A percentile compares a stretch with the other conserved stretches of the same genome.
Evolutionary conservation across 1,140 invertebrate genomes (phyloP).

Genomic region (Agraylea sexmaculata): DNA sequence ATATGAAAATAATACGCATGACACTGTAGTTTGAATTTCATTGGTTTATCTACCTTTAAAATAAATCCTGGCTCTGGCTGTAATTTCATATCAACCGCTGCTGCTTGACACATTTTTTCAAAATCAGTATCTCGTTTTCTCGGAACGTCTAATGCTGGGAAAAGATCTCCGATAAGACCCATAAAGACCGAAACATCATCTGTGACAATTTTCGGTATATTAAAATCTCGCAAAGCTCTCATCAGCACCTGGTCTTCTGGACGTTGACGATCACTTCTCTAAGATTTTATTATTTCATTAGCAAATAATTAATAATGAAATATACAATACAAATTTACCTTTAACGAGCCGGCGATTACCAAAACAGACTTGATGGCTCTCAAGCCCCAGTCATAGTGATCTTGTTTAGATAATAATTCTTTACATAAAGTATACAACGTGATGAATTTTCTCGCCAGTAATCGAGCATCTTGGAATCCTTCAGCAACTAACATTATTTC

Average conservation of each 20-base stretch:
- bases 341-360: constrained; percentile 77
- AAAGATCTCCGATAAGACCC: constrained; percentile 82
- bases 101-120: constrained; percentile 65
- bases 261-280: constrained; percentile 52
- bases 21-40: constrained; percentile 2
- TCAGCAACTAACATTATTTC: constrained; percentile 92
- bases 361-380: constrained; percentile 87
- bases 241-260: constrained; percentile 70
- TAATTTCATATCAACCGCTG: constrained; percentile 69
- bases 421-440: constrained; percentile 80
- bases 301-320: constrained; percentile 1
- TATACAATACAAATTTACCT: constrained; percentile 32
- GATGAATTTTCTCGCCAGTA: constrained; percentile 83
- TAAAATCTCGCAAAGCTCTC: constrained; percentile 83
- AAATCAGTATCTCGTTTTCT: constrained; percentile 72
- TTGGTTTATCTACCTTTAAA: constrained; percentile 46
- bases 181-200: constrained; percentile 84
- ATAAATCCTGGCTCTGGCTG: constrained; percentile 88
- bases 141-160: constrained; percentile 80
- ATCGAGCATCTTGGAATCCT: constrained; percentile 77
- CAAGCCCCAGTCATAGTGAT: constrained; percentile 92
- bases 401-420: constrained; percentile 82
- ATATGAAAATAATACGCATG: neutral
- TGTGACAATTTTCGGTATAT: constrained; percentile 84
- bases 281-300: constrained; percentile 17